Base-by-base conservation (phyloP, 92 coral and sea anemone genomes). In the Galaxea fascicularis region DNA sequence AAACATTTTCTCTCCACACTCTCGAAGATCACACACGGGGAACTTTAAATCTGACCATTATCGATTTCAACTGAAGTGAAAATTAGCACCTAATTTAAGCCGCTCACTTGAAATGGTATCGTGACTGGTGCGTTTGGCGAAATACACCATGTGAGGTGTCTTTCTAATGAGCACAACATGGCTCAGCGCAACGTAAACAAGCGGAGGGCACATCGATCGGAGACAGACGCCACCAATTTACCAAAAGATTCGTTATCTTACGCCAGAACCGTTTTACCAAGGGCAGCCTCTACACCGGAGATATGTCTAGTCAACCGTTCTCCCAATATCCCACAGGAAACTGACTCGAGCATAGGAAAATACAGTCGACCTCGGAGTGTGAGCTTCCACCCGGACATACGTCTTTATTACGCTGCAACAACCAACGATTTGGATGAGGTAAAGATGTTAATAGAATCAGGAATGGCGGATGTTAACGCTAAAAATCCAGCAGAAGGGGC, bases 401-500 rank as follows among this genome's bases (percentile, higher is more conserved):
- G 98, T 30, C 87, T 94, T 4, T 94, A 89, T 76, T 94, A 94
- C 80, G 95, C 98, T 44, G 91, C 95, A 12, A 94, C 98, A 7
- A 87, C 91, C 44, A 87, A 94, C 53, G 95, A 92, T 60, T 84
- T 94, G 10, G 90, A 86, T 30, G 98, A 94, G 72, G 98, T 92
- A 0, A 80, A 84, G 68, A 85, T 65, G 79, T 82, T 94, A 60
- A 62, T 94, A 44, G 95, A 92, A 72, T 90, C 92, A 59, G 89
- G 95, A 35, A 87, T 92, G 92, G 98, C 95, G 49, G 92, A 92
- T 64, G 95, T 94, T 26, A 94, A 92, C 87, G 93, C 95, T 8
- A 91, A 79, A 27, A 94, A 90, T 52, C 98, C 98, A 25, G 92
- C 95, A 8, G 98, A 94, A 73, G 98, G 98, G 13, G 98, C 98